Base-by-base conservation (phyloP, 2,113 vertebrate genomes). In the Collichthys lucidus region DNA sequence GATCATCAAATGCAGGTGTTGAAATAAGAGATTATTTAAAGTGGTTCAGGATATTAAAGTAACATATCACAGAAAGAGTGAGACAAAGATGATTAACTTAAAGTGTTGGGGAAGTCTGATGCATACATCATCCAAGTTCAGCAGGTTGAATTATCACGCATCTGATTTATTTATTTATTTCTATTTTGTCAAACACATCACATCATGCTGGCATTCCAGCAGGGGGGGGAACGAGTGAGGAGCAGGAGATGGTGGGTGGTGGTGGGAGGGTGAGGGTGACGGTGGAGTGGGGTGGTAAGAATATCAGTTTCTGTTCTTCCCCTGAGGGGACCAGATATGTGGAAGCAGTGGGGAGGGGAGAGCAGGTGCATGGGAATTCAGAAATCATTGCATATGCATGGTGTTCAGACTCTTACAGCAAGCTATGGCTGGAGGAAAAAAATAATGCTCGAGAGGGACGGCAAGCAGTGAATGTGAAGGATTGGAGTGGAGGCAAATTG, bases 281-380 rank as follows among this genome's bases (percentile, higher is more conserved):
- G 52, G 63, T 67, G 63, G 63, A 29, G 65, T 65, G 17, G 49
- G 60, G 71, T 77, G 79, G 49, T 42, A 87, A 67, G 74, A 85
- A 84, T 71, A 80, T 89, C 79, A 67, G 73, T 86, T 40, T 92
- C 71, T 82, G 26, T 68, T 85, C 79, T 64, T 84, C 70, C 84
- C 87, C 86, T 64, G 35, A 90, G 86, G 88, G 86, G 55, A 75
- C n/a, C 14, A 71, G 85, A 91, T 86, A 87, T 78, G 82, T 74
- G 79, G 62, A 88, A 82, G 59, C 50, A 78, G 85, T 16, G 26
- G 79, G 72, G 62, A 85, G 73, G 55, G 60, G 84, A 88, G 75
- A 91, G 92, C 93, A 94, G 93, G 94, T 94, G 91, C 90, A 84
- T 86, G 86, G 92, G 92, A 92, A 94, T 94, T 92, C 86, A 84